A percentile compares a stretch with the other conserved stretches of the same genome.
Conservation (phyloP, 2,888 invertebrate species). For the Galerucella pusilla region DNA sequence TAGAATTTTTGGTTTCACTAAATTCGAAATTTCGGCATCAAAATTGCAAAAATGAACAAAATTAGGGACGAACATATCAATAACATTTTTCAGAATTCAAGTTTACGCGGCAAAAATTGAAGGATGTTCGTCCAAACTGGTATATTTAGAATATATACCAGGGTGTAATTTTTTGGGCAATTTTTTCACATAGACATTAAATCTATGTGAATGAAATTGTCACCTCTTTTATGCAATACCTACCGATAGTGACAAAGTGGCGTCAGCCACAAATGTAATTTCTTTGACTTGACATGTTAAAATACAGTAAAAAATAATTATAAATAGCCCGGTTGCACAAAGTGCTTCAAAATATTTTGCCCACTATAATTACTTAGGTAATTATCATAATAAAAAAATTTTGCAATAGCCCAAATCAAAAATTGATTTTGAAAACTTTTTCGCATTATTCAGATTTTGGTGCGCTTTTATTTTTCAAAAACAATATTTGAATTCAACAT, state of each 20-base stretch:
- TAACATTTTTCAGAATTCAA: slow-evolving; percentile 12
- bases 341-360: slow-evolving; percentile 66
- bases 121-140: slow-evolving; percentile 22
- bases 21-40: slow-evolving; percentile 25
- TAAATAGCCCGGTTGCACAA: slow-evolving; percentile 67
- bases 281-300: slow-evolving; percentile 48
- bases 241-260: slow-evolving; percentile 51
- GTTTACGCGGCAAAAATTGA: background rate
- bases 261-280: slow-evolving; percentile 32
- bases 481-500: slow-evolving; percentile 56
- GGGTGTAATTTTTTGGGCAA: slow-evolving; percentile 52
- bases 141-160: slow-evolving; percentile 8
- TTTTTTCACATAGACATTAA: slow-evolving; percentile 44
- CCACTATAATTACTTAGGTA: slow-evolving; percentile 58
- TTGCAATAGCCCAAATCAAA: slow-evolving; percentile 64
- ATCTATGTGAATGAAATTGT: slow-evolving; percentile 48
- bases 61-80: slow-evolving; percentile 16
- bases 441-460: slow-evolving; percentile 37
- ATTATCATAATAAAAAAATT: slow-evolving; percentile 59
- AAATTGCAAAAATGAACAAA: slow-evolving; percentile 20
- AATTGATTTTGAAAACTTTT: slow-evolving; percentile 48
- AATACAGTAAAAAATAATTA: slow-evolving; percentile 57
- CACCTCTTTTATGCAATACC: slow-evolving; percentile 51
- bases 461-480: slow-evolving; percentile 48
- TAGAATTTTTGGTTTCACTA: slow-evolving; percentile 36